Base-by-base conservation (phyloP, 2,888 invertebrate genomes). In the Caenorhabditis macrosperma region DNA sequence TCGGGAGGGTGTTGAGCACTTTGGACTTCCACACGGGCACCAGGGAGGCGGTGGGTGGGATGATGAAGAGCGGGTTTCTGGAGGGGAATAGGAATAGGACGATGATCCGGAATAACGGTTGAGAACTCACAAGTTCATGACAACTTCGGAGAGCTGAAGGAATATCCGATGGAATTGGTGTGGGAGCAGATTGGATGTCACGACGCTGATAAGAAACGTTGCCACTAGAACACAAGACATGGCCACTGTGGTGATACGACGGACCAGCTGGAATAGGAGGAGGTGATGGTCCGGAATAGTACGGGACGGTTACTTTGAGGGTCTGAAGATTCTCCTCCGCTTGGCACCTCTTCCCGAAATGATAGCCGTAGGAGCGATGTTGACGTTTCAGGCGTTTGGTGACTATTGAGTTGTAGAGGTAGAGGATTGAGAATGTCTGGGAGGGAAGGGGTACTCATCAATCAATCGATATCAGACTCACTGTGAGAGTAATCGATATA, bases 341-440 rank as follows among this genome's bases (percentile, higher is more conserved):
- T n/a, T 69, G 69, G 44, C 52, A 69, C 30, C 69, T 35, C 28
- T 69, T 69, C 9, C 69, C 69, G n/a, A 69, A 41, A 44, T 69
- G 69, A 44, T 69, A 69, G 7, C 69, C 69, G 41, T 69, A 69
- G 24, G 33, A 24, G 41, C 69, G n/a, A 17, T 69, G 69, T 17
- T 69, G 60, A 2, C 35, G n/a, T 69, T 69, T 60, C 17, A 69
- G 33, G 0, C 59, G 28, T 52, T 28, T 12, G 20, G 69, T 69
- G 15, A 69, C 69, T 5, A 48, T 52, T 12, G 69, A 69, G 17
- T 69, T 69, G 44, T 69, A 69, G 33, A 26, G 10, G 33, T 69
- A 69, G 0, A 69, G 44, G 15, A 52, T 22, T 17, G 57, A 50
- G 9, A 69, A 69, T 3, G 50, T 69, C 68, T 68, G 26, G 22